These are phyloP conservation scores for Yponomeuta cagnagella DNA, from an alignment of 2,888 invertebrate species.

Conservation along the genomic window DNA sequence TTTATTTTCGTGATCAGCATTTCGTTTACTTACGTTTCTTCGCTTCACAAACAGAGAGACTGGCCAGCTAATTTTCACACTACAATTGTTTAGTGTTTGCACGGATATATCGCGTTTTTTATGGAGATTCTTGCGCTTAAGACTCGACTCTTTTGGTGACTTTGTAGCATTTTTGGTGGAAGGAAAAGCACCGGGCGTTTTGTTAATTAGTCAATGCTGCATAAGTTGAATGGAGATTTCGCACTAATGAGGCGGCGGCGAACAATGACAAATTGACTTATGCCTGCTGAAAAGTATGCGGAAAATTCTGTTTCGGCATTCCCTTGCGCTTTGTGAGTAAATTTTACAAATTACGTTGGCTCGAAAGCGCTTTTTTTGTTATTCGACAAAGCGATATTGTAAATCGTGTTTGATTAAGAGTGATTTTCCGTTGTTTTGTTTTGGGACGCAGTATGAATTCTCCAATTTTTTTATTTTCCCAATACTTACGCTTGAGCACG, in stretches of 20 bases:
- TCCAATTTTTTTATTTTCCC: too few species aligned
- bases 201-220: neutral
- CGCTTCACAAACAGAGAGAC: neutral
- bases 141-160: conserved; percentile 28
- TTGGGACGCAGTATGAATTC: too few species aligned
- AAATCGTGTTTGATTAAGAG: too few species aligned
- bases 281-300: neutral
- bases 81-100: neutral
- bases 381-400: too few species aligned
- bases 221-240: conserved; percentile 3
- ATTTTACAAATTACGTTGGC: neutral
- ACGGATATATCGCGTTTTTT: neutral
- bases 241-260: neutral
- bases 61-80: neutral
- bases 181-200: neutral
- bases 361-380: too few species aligned
- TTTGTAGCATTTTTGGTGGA: conserved; percentile 17
- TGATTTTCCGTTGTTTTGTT: too few species aligned
- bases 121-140: conserved; percentile 10
- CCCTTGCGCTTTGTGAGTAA: neutral
- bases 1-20: too few species aligned
- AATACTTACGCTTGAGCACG: too few species aligned
- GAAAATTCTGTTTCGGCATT: neutral
- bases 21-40: neutral
- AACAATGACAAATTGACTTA: neutral